A percentile compares a stretch with the other conserved stretches of the same genome.
Evolutionary conservation across 1,140 invertebrate genomes (phyloP).

Genomic region (Fragariocoptes setiger): DNA sequence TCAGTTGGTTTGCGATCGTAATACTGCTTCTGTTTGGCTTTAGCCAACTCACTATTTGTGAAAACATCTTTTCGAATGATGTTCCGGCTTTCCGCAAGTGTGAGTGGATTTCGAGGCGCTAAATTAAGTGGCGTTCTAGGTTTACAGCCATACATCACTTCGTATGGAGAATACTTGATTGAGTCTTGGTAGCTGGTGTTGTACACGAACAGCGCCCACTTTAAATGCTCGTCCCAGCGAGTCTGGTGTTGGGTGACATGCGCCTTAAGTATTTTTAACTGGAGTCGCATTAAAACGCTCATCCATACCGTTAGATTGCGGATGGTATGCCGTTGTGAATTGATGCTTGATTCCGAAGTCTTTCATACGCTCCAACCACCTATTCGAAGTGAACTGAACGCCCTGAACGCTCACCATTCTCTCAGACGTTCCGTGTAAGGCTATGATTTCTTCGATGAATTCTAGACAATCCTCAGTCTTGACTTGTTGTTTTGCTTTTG

Average conservation of each 20-base stretch:
- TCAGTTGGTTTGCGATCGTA: no score
- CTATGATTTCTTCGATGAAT: constrained; percentile 10
- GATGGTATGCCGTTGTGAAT: constrained; percentile 3
- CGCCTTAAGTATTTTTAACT: constrained; percentile 1
- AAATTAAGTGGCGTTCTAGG: constrained; percentile 9
- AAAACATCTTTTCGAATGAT: no score
- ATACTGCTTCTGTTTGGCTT: no score
- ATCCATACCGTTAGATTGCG: constrained; percentile 10
- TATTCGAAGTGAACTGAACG: constrained; percentile 5
- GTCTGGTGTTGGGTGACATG: constrained; percentile 14
- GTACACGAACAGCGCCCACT: constrained; percentile 17
- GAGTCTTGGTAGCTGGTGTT: constrained; percentile 17
- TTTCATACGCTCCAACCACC: constrained; percentile 1
- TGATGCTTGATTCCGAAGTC: constrained; percentile 3
- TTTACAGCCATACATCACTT: constrained; percentile 18
- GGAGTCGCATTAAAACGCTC: constrained; percentile 10
- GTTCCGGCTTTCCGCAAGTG: no score
- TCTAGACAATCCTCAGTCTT: constrained; percentile 11
- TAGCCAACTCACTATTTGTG: no score
- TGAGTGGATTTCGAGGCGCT: no score
- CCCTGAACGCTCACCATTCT: constrained; percentile 10
- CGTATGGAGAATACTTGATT: constrained; percentile 16
- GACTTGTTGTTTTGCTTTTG: constrained; percentile 10
- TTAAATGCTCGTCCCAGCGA: constrained; percentile 19
- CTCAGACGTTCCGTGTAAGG: constrained; percentile 7